Evolutionary conservation across 1,140 invertebrate species (phyloP).

Genomic region (Bradysia coprophila): DNA sequence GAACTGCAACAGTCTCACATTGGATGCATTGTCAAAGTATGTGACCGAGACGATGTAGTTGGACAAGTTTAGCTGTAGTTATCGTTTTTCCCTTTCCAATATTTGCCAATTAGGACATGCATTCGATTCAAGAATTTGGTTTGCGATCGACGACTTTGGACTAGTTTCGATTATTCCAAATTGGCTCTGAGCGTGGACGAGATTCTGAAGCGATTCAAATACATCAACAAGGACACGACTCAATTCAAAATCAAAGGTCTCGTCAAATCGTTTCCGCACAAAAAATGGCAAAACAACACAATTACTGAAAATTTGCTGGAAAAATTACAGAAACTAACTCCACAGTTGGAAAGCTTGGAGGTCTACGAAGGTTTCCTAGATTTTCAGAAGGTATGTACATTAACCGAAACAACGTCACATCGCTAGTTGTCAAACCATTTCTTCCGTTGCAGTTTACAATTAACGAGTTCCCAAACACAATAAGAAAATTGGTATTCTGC

Average conservation of each 20-base stretch:
- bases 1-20: conserved; percentile 25
- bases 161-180: conserved; percentile 26
- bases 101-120: conserved; percentile 22
- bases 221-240: conserved; percentile 25
- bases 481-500: conserved; percentile 32
- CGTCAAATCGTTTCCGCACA: not conserved
- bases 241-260: conserved; percentile 24
- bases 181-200: conserved; percentile 19
- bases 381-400: conserved; percentile 21
- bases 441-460: conserved; percentile 24
- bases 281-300: conserved; percentile 8
- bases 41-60: conserved; percentile 5
- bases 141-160: conserved; percentile 31
- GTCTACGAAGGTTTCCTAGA: conserved; percentile 30
- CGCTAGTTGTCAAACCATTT: not conserved
- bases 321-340: conserved; percentile 13
- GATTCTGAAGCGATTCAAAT: conserved; percentile 24
- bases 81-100: not conserved
- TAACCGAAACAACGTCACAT: not conserved
- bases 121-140: conserved; percentile 24
- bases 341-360: conserved; percentile 25
- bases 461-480: conserved; percentile 30
- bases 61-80: not conserved
- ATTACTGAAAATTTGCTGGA: conserved; percentile 15
- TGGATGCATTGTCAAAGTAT: conserved; percentile 29